phyloP scores from a whole-genome alignment of 2,797 vertebrate species.

The Gallinago stenura region DNA sequence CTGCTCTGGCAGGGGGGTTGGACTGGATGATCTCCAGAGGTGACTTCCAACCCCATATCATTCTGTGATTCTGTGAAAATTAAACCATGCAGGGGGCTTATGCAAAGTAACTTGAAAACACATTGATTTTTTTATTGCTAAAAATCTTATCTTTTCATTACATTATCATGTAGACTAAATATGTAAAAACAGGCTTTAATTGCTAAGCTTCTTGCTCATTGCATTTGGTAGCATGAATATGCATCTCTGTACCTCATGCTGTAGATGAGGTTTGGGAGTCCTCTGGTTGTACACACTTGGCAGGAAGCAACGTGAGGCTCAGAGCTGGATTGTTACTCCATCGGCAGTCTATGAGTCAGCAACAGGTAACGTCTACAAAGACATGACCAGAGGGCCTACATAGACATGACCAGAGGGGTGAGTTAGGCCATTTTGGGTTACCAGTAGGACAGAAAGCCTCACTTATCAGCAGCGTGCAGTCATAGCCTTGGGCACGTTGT shows the following conservation, averaged over 20 bases:
- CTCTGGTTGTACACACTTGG: background rate
- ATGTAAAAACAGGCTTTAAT: background rate
- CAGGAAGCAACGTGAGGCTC: background rate
- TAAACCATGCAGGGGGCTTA: background rate
- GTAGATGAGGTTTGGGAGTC: background rate
- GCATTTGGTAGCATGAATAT: background rate
- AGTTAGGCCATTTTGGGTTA: background rate
- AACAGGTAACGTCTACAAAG: background rate
- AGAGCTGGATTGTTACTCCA: background rate
- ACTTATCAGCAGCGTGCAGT: background rate
- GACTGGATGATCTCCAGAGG: too few species aligned
- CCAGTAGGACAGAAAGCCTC: background rate
- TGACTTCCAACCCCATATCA: too few species aligned
- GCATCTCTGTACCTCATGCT: background rate
- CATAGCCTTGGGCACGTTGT: rapidly evolving
- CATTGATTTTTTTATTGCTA: background rate
- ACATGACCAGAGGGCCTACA: background rate
- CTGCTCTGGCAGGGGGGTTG: too few species aligned
- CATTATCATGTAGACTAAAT: background rate
- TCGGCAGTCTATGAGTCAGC: slow-evolving; percentile 31
- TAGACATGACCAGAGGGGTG: background rate
- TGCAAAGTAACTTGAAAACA: background rate
- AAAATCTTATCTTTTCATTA: background rate
- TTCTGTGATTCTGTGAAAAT: background rate
- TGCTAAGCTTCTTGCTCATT: background rate